Base-by-base conservation (phyloP, 2,888 invertebrate genomes). In the Philereme vetulata region DNA sequence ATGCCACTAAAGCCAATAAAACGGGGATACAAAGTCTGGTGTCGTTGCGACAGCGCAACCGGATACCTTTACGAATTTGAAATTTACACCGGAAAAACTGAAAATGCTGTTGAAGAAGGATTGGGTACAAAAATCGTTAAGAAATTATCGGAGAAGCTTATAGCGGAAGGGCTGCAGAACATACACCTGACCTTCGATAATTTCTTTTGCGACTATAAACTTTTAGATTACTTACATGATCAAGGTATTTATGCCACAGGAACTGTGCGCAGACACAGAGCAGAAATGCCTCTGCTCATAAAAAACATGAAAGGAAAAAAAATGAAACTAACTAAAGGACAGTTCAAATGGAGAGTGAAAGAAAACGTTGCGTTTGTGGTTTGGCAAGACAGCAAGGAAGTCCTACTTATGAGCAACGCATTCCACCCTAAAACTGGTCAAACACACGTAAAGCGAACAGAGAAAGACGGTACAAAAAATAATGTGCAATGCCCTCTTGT, bases 331-430 rank as follows among this genome's bases (percentile, higher is more conserved):
- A 43, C 42, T 11, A 67, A 62, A 55, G 65, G 66, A 38, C 34
- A 67, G 21, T 70, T 43, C 45, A 72, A 72, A 57, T 71, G 70
- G 66, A 60, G 71, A 60, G 64, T 66, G 8, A 65, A 65, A 42
- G 47, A 45, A 32, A 65, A 72, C 53, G 70, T 72, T 48, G 65
- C 65, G 42, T 71, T 68, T 61, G 55, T 61, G 5, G 51, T 67
- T 11, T 73, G 73, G 73, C 56, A 69, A 59, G 70, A 72, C 35
- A 71, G 40, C n/a, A 70, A 60, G 52, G 50, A 62, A 11, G 74
- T 72, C 32, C 47, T 62, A 47, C 11, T 75, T 7, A 11, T 73
- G 57, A 67, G 53, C 44, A 75, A 59, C 47, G 71, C 68, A 10
- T 72, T 74, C 11, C 68, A 74, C 40, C 72, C 73, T 10, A 72